Conservation (phyloP, 2,888 invertebrate genomes). For the Eurytoma californica region DNA sequence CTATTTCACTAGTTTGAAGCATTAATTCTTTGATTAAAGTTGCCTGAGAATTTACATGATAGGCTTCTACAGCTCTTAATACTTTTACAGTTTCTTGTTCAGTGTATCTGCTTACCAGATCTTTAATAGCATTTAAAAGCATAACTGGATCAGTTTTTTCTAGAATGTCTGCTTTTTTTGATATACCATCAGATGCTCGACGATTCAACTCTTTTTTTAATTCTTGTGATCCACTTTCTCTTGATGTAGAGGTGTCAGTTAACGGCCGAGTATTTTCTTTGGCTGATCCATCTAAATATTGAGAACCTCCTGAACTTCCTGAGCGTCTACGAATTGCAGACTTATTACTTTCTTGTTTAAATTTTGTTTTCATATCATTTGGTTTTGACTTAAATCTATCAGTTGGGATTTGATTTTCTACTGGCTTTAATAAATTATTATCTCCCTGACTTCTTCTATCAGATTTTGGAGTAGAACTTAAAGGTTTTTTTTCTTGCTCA, state of each 20-base stretch:
- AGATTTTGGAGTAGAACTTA: conserved; percentile 50
- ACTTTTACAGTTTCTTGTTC: conserved; percentile 69
- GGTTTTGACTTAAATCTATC: conserved; percentile 55
- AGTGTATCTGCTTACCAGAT: conserved; percentile 67
- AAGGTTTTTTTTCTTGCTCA: conserved; percentile 38
- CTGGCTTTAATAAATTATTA: conserved; percentile 56
- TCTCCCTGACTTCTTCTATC: conserved; percentile 47
- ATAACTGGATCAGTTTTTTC: conserved; percentile 64
- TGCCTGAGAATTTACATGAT: conserved; percentile 68
- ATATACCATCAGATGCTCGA: conserved; percentile 47
- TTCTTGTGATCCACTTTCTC: conserved; percentile 57
- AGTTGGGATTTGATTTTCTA: conserved; percentile 57
- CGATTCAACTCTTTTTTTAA: conserved; percentile 57
- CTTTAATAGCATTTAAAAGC: conserved; percentile 68
- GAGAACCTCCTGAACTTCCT: conserved; percentile 58
- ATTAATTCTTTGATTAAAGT: conserved; percentile 67
- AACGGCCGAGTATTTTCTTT: conserved; percentile 69
- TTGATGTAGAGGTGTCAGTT: conserved; percentile 60
- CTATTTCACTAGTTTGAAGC: conserved; percentile 66
- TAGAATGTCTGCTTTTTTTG: conserved; percentile 59
- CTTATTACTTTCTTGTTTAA: conserved; percentile 57
- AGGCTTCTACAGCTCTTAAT: conserved; percentile 65
- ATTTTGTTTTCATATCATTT: conserved; percentile 41
- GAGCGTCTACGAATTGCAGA: conserved; percentile 53
- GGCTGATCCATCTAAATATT: conserved; percentile 62